Percentiles rank a stretch among this genome's conserved stretches.
Conservation (phyloP, 2,113 vertebrate species). For the Euleptes europaea region DNA sequence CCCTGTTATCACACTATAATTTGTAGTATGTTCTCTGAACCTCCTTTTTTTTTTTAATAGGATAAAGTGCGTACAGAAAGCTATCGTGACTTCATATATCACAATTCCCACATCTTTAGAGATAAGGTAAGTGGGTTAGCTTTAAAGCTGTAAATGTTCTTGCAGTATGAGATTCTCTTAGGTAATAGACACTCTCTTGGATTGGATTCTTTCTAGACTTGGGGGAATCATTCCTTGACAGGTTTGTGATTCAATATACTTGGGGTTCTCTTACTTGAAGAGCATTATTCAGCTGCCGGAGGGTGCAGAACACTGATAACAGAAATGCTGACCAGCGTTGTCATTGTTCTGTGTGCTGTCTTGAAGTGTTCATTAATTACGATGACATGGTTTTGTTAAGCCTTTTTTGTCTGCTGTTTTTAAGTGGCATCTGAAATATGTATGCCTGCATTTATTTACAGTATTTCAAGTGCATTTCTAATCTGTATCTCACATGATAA, state of each 20-base stretch:
- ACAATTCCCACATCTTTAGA: slow-evolving; percentile 89
- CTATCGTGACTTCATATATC: slow-evolving; percentile 93
- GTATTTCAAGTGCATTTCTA: slow-evolving; percentile 48
- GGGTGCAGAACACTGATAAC: slow-evolving; percentile 84
- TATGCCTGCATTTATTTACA: slow-evolving; percentile 19
- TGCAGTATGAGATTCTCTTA: background rate
- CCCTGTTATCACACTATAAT: background rate
- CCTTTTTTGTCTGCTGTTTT: slow-evolving; percentile 41
- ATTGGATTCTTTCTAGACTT: slow-evolving; percentile 1
- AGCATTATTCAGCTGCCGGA: slow-evolving; percentile 62
- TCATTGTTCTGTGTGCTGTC: slow-evolving; percentile 55
- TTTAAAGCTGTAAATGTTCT: background rate
- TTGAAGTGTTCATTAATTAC: slow-evolving; percentile 78
- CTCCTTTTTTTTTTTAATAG: slow-evolving; percentile 66
- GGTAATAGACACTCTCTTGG: background rate
- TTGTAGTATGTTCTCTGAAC: background rate
- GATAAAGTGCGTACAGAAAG: slow-evolving; percentile 93
- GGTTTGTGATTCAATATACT: slow-evolving; percentile 72
- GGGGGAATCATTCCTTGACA: slow-evolving; percentile 21
- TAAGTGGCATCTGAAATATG: slow-evolving; percentile 28
- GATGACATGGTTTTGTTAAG: slow-evolving; percentile 54
- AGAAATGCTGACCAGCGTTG: slow-evolving; percentile 59
- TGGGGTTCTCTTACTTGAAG: slow-evolving; percentile 71
- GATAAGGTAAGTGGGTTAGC: slow-evolving; percentile 86
- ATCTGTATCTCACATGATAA: background rate